phyloP scores from a whole-genome alignment of 2,888 invertebrate species.

The Phengaris arion region DNA sequence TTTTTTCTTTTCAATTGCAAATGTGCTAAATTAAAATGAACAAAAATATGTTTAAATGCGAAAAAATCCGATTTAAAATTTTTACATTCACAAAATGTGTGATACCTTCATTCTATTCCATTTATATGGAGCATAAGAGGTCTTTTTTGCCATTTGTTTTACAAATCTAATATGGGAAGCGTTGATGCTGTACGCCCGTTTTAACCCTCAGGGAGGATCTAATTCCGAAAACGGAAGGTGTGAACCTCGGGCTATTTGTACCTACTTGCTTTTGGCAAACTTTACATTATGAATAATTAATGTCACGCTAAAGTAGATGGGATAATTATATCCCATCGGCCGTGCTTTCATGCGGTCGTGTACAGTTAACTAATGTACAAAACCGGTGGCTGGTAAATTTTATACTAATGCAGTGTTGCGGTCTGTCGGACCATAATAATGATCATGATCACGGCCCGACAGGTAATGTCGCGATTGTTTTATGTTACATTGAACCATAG shows the following conservation, averaged over 20 bases:
- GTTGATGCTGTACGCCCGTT: constrained; percentile 31
- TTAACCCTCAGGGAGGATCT: constrained; percentile 37
- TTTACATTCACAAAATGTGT: constrained; percentile 20
- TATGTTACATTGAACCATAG: neutral
- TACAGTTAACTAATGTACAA: constrained; percentile 24
- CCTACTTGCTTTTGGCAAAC: constrained; percentile 46
- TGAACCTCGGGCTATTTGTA: constrained; percentile 45
- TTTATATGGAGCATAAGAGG: constrained; percentile 9
- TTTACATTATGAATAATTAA: constrained; percentile 51
- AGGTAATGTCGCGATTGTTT: neutral
- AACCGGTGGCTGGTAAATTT: constrained; percentile 19
- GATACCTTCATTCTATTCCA: neutral
- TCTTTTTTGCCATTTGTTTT: constrained; percentile 26
- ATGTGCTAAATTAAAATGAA: constrained; percentile 7
- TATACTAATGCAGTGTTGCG: constrained; percentile 23
- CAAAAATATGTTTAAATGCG: neutral
- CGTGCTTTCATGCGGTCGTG: constrained; percentile 36
- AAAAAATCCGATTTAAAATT: constrained; percentile 1
- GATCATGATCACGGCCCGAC: neutral
- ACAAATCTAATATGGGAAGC: constrained; percentile 34
- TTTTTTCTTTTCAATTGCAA: neutral
- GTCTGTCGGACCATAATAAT: constrained; percentile 13
- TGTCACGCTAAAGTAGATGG: constrained; percentile 39
- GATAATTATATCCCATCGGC: constrained; percentile 40
- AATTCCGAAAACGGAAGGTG: constrained; percentile 35